Base-by-base conservation (phyloP, 2,888 invertebrate species). In the Leptothorax acervorum region DNA sequence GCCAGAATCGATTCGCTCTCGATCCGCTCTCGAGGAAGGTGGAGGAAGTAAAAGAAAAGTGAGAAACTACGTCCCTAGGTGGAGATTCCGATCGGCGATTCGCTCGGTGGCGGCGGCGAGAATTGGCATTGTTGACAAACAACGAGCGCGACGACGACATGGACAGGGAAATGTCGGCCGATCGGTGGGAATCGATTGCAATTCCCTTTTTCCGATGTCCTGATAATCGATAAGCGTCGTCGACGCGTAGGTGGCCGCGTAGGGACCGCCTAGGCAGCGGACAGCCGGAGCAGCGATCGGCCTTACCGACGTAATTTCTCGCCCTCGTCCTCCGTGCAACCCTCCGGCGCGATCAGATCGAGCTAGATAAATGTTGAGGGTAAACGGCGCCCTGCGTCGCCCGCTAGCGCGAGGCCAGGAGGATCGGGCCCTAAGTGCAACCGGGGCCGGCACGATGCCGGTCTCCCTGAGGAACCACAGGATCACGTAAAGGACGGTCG, bases 401-500 rank as follows among this genome's bases (percentile, higher is more conserved):
- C 85, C 82, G 51, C 63, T 35, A 71, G 74, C 84, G 84, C 83
- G 89, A 70, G 87, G 87, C 83, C 83, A 79, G 48, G 68, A 84
- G 73, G 18, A 66, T 45, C 55, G 78, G 45, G 15, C 31, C 78
- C 35, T 63, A 78, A 70, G 76, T 82, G 83, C 83, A 45, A 82
- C n/a, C 70, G 86, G 86, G 76, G 57, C 84, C 82, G 87, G 85
- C 86, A 86, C 85, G 87, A 90, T 89, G 75, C 91, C 92, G 90
- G 91, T 94, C 85, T 94, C 94, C 48, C 90, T 94, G 74, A 92
- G 91, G 81, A 94, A 94, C 84, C 93, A 93, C 83, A 91, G 94
- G 88, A 94, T 94, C 88, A 94, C 94, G 89, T 94, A 93, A 93
- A 87, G 62, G 53, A 66, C 39, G 57, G 15, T 48, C 42, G 55